Conservation (phyloP, 1,140 invertebrate species). For the Brachionus rotundiformis region DNA sequence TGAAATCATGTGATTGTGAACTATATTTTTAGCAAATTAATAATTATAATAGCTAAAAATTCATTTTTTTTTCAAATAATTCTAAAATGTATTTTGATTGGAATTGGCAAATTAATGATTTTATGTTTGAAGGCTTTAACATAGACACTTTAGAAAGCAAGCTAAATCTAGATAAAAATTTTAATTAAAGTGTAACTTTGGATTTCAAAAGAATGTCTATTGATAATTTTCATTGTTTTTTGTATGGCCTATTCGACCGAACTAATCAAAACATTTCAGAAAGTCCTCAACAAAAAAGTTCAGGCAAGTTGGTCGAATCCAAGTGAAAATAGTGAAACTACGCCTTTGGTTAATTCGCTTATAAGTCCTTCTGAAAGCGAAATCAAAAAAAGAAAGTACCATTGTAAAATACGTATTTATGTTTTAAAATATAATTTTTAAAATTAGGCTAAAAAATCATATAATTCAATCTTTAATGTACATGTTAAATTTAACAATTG, state of each 20-base stretch:
- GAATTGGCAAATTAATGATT: constrained; percentile 35
- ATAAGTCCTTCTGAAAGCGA: not conserved
- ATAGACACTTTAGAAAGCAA: constrained; percentile 33
- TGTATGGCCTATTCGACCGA: constrained; percentile 26
- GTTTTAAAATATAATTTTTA: not conserved
- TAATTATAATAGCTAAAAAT: not conserved
- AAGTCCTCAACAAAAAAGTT: constrained; percentile 14
- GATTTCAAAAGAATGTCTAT: constrained; percentile 15
- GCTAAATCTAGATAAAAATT: not conserved
- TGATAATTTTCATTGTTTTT: constrained; percentile 43
- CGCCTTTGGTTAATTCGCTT: constrained; percentile 14
- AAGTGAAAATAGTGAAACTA: not conserved
- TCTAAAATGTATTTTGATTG: constrained; percentile 47
- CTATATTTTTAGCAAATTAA: not conserved
- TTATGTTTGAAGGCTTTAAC: constrained; percentile 45
- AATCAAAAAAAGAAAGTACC: constrained; percentile 50
- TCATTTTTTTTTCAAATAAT: not conserved
- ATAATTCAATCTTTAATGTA: constrained; percentile 34
- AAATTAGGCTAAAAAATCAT: constrained; percentile 23
- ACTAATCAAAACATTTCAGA: constrained; percentile 18
- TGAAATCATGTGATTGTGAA: not conserved
- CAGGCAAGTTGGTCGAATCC: not conserved
- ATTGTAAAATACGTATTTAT: no score
- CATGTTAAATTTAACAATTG: constrained; percentile 47
- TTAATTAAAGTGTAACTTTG: not conserved